Base-by-base conservation (phyloP, 2,888 invertebrate species). In the Heliconius hortense region DNA sequence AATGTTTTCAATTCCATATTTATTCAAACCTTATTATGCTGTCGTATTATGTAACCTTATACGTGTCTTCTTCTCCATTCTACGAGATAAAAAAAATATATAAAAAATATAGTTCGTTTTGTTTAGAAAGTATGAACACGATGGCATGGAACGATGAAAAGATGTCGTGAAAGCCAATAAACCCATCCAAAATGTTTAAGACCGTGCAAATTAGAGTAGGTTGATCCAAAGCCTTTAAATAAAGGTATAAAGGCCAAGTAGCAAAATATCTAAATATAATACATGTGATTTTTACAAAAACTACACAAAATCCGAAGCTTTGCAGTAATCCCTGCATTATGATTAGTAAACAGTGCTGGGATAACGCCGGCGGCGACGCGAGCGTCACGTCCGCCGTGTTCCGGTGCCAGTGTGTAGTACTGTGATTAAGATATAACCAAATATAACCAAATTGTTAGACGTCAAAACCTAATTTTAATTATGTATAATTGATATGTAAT, bases 371-470 rank as follows among this genome's bases (percentile, higher is more conserved):
- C 72, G 43, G 43, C 59, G 18, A 62, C 13, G 68, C 21, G 63
- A 31, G 18, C 24, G 77, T 72, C 74, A 77, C 77, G 77, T 74
- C 48, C 72, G 67, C 28, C 53, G 21, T 56, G 18, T 62, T 13
- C 74, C 74, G 26, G 67, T 72, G 63, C 72, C 68, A 24, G 68
- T 72, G 66, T 56, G 28, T 18, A 53, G n/a, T 43, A 28, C n/a
- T 53, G n/a, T 76, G 72, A 74, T 77, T 72, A 67, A 72, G 73
- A 74, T 67, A 71, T 73, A 74, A 67, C 68, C 63, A 72, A 75
- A 66, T 28, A 59, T n/a, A n/a, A n/a, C n/a, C n/a, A n/a, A n/a
- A n/a, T n/a, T 59, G 10, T 18, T 60, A 26, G 70, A 60, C 39
- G 39, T 70, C 39, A 60, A 35, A 35, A 26, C 1, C 11, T 35